phyloP scores from a whole-genome alignment of 2,113 vertebrate genomes.

The Phaethon lepturus region DNA sequence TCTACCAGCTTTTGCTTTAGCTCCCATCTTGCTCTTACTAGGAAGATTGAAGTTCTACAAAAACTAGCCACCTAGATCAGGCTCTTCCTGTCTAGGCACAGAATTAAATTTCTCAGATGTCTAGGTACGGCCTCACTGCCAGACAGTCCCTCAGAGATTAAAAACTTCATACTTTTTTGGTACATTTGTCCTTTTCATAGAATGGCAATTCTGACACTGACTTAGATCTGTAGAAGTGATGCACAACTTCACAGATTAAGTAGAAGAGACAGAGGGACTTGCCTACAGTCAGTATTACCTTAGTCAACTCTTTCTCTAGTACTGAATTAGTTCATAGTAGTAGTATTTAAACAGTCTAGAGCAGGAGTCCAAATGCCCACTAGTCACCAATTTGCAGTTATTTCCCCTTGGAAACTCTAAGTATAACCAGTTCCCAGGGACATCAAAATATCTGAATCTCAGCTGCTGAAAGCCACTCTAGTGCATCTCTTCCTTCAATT shows the following conservation, averaged over 20 bases:
- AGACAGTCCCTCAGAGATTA: neutral
- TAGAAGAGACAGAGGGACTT: neutral
- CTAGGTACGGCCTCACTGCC: neutral
- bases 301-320: neutral
- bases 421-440: neutral
- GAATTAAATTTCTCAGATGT: neutral
- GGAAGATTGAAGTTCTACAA: neutral
- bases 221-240: neutral
- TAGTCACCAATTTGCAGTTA: neutral
- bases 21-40: neutral
- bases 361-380: neutral
- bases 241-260: neutral
- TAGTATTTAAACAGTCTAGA: neutral
- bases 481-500: neutral
- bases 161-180: neutral
- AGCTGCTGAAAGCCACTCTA: neutral
- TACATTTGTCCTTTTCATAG: neutral
- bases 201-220: neutral
- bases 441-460: neutral
- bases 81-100: neutral
- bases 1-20: neutral
- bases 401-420: neutral
- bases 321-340: neutral
- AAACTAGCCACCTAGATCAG: neutral
- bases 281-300: neutral